Evolutionary conservation across 2,113 vertebrate genomes (phyloP).

Genomic region (Numenius arquata): DNA sequence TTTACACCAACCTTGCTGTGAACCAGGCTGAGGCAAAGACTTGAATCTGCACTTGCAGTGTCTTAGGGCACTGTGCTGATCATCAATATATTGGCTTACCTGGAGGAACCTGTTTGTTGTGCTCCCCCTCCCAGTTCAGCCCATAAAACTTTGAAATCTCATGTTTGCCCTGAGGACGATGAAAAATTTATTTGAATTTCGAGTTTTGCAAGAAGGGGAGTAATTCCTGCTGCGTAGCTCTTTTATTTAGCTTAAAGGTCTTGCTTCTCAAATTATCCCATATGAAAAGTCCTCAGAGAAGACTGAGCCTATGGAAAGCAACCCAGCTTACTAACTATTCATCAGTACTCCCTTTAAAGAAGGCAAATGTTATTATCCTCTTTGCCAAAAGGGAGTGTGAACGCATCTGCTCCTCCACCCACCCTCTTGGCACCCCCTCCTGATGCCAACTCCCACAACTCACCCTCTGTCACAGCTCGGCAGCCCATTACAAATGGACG

Average conservation of each 20-base stretch:
- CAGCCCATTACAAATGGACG: neutral
- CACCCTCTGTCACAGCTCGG: neutral
- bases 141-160: neutral
- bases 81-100: neutral
- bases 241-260: neutral
- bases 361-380: slow-evolving; percentile 53
- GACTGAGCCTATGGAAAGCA: neutral
- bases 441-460: neutral
- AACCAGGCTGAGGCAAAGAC: neutral
- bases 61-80: neutral
- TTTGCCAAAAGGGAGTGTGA: slow-evolving; percentile 54
- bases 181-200: neutral
- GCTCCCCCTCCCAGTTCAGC: neutral
- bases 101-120: neutral
- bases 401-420: slow-evolving; percentile 60
- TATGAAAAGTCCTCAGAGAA: neutral
- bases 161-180: neutral
- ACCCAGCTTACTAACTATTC: slow-evolving; percentile 18
- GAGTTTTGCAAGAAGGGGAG: neutral
- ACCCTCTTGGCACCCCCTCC: slow-evolving; percentile 39
- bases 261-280: neutral
- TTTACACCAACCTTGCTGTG: neutral
- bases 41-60: neutral
- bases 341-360: slow-evolving; percentile 48
- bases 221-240: neutral